Evolutionary conservation across 2,888 invertebrate genomes (phyloP).

Genomic region (Ligdia adustata): DNA sequence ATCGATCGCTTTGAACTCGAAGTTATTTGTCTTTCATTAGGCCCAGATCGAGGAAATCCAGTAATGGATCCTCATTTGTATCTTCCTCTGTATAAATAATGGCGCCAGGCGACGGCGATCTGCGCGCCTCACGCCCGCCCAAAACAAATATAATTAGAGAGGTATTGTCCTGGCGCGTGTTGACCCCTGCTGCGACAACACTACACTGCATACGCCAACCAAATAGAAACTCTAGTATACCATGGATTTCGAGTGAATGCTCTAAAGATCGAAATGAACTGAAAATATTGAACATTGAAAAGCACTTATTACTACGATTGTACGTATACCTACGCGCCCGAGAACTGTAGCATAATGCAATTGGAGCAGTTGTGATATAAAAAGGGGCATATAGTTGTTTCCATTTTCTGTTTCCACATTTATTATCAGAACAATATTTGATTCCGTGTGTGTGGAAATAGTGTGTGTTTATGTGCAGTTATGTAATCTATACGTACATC

Average conservation of each 20-base stretch:
- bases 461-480: slow-evolving; percentile 9
- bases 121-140: slow-evolving; percentile 53
- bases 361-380: not conserved
- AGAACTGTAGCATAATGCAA: not conserved
- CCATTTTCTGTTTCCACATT: not conserved
- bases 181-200: slow-evolving; percentile 29
- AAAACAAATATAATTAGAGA: slow-evolving; percentile 69
- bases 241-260: not conserved
- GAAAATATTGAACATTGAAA: slow-evolving; percentile 6
- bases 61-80: slow-evolving; percentile 77
- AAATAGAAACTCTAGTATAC: not conserved
- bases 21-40: slow-evolving; percentile 78
- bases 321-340: not conserved
- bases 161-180: slow-evolving; percentile 50
- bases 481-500: slow-evolving; percentile 32
- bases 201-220: not conserved
- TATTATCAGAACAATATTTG: slow-evolving; percentile 3
- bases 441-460: slow-evolving; percentile 1
- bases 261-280: slow-evolving; percentile 1
- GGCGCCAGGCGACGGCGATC: slow-evolving; percentile 57
- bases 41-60: slow-evolving; percentile 72
- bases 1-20: slow-evolving; percentile 69
- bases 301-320: slow-evolving; percentile 4
- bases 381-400: not conserved
- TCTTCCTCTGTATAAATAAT: slow-evolving; percentile 73